Base-by-base conservation (phyloP, 2,113 vertebrate species). In the Smithornis capensis region DNA sequence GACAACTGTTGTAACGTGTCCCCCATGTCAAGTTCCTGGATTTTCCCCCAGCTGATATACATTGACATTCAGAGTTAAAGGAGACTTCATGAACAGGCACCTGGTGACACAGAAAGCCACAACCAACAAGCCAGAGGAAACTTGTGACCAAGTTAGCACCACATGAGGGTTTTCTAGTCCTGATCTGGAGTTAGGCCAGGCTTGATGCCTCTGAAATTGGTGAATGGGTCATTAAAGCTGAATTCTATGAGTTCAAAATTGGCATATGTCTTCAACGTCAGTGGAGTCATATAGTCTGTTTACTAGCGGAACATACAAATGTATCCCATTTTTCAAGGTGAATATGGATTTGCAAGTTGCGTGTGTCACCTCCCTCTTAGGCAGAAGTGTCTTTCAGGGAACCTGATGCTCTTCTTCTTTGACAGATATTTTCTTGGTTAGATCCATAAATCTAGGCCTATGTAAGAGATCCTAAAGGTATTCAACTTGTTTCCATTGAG, bases 41-140 rank as follows among this genome's bases (percentile, higher is more conserved):
- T 1, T 2, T 56, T n/a, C n/a, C 3, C 13, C 29, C 16, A 5
- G 4, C 25, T 53, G 65, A 19, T 24, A 31, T 1, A 5, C 15
- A 10, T 9, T 35, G 31, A 27, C 31, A 35, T 1, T 24, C 19
- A 12, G 23, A 67, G 37, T 70, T 70, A 65, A 38, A 82, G 37
- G 21, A 52, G 37, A 37, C 55, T 38, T 84, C 35, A 29, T 22
- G 22, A 76, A 15, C 13, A 83, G 77, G 16, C 5, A 40, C 4
- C 37, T 77, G 14, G 49, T 53, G 19, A 59, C 23, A 42, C 14
- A 63, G 52, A 84, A 65, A 77, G 8, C 12, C 28, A 45, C 22
- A 56, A 13, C 10, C 23, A 81, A 59, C 8, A 4, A 17, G 23
- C 10, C 38, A 47, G 33, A 57, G 35, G 70, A 85, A 67, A 44